Percentiles rank a stretch among this genome's conserved stretches.
phyloP scores from a whole-genome alignment of 1,140 invertebrate species.

The Apis cerana region DNA sequence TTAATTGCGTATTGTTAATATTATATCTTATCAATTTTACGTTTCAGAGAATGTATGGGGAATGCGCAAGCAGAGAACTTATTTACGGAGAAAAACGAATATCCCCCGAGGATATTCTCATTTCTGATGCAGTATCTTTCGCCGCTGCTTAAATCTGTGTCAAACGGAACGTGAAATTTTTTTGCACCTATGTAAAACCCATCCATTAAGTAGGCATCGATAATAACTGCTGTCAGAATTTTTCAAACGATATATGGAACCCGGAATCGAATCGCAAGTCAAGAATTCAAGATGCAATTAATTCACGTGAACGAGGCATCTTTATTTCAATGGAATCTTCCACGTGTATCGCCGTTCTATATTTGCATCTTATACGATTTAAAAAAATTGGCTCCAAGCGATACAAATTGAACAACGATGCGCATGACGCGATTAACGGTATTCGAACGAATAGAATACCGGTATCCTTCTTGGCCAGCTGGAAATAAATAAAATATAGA shows the following conservation, averaged over 20 bases:
- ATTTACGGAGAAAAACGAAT: neutral
- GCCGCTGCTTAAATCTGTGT: neutral
- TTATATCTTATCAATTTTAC: neutral
- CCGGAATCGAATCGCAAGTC: too few relatives aligned
- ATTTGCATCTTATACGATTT: neutral
- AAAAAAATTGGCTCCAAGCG: neutral
- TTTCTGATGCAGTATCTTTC: neutral
- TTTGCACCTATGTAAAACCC: too few relatives aligned
- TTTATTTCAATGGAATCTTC: too few relatives aligned
- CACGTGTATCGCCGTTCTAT: neutral
- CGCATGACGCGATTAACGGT: constrained; percentile 16
- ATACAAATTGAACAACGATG: constrained; percentile 4
- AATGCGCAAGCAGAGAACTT: too few relatives aligned
- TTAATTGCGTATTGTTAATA: neutral
- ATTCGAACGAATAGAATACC: neutral
- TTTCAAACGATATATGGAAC: too few relatives aligned
- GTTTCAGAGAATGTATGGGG: neutral
- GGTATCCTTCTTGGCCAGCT: neutral
- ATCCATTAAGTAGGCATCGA: neutral
- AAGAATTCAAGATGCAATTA: too few relatives aligned
- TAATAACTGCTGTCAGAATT: too few relatives aligned
- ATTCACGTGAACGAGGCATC: too few relatives aligned
- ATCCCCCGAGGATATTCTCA: too few relatives aligned
- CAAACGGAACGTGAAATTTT: constrained; percentile 14
- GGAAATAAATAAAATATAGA: neutral